These are phyloP conservation scores for Dryas iulia DNA, from an alignment of 1,140 invertebrate species.

Conservation along the genomic window DNA sequence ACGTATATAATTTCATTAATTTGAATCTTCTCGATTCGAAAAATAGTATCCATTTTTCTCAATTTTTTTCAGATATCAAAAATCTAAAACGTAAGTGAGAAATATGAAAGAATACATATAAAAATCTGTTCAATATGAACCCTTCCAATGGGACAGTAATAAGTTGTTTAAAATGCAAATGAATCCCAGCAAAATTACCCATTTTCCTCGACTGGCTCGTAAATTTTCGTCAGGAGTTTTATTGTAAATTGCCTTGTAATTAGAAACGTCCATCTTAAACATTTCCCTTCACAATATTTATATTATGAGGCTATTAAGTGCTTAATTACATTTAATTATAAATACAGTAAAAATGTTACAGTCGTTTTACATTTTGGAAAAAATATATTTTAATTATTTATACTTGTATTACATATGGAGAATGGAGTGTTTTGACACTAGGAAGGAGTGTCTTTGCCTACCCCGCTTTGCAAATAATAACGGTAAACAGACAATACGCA, in stretches of 20 bases:
- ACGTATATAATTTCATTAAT: too few relatives aligned
- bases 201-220: conserved; percentile 13
- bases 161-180: conserved; percentile 17
- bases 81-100: too few relatives aligned
- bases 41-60: too few relatives aligned
- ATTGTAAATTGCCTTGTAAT: conserved; percentile 13
- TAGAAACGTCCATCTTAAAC: conserved; percentile 2
- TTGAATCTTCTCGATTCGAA: too few relatives aligned
- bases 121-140: not conserved
- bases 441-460: too few relatives aligned
- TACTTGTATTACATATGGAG: too few relatives aligned
- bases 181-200: not conserved
- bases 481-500: too few relatives aligned
- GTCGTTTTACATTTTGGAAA: not conserved
- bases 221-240: conserved; percentile 14
- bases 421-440: too few relatives aligned
- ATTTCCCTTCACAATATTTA: not conserved
- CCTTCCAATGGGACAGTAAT: not conserved
- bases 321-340: not conserved
- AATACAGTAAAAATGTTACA: not conserved
- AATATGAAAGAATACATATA: not conserved
- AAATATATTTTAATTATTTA: too few relatives aligned
- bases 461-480: too few relatives aligned
- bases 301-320: not conserved
- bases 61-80: too few relatives aligned